A percentile compares a stretch with the other conserved stretches of the same genome.
Evolutionary conservation across 2,113 vertebrate species (phyloP).

Genomic region (Sinocyclocheilus anophthalmus): DNA sequence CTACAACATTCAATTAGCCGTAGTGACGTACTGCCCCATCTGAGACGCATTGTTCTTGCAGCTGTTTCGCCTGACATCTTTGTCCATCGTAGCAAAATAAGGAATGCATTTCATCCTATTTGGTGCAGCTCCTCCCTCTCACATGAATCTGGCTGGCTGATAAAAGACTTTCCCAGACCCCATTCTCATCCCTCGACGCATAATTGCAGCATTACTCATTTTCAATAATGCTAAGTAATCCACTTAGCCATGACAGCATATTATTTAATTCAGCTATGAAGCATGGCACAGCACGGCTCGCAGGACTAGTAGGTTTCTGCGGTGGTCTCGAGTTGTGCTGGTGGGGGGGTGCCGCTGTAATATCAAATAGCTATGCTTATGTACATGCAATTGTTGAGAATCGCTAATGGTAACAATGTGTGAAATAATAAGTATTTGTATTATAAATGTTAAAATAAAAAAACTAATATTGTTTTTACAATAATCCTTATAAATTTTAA

Average conservation of each 20-base stretch:
- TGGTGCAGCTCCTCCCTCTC: not conserved
- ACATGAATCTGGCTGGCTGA: slow-evolving; percentile 50
- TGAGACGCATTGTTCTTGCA: not conserved
- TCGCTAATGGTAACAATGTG: not conserved
- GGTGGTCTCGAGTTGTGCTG: not conserved
- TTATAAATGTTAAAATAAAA: no score
- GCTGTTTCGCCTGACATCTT: slow-evolving; percentile 23
- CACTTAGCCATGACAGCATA: slow-evolving; percentile 67
- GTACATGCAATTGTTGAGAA: no score
- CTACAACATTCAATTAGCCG: not conserved
- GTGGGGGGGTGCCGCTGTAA: not conserved
- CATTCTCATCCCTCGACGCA: slow-evolving; percentile 61
- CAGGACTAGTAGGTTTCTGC: not conserved
- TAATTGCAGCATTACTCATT: slow-evolving; percentile 71
- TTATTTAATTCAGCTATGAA: slow-evolving; percentile 59
- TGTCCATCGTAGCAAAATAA: slow-evolving; percentile 55
- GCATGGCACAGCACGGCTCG: slow-evolving; percentile 41
- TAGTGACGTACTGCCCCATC: not conserved
- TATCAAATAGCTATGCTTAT: not conserved
- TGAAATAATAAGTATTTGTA: not conserved
- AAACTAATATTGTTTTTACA: no score
- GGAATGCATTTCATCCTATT: slow-evolving; percentile 58
- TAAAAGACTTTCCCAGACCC: slow-evolving; percentile 68
- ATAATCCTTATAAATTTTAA: no score
- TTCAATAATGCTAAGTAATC: slow-evolving; percentile 70